Evolutionary conservation across 2,888 invertebrate genomes (phyloP).

Genomic region (Hedya salicella): DNA sequence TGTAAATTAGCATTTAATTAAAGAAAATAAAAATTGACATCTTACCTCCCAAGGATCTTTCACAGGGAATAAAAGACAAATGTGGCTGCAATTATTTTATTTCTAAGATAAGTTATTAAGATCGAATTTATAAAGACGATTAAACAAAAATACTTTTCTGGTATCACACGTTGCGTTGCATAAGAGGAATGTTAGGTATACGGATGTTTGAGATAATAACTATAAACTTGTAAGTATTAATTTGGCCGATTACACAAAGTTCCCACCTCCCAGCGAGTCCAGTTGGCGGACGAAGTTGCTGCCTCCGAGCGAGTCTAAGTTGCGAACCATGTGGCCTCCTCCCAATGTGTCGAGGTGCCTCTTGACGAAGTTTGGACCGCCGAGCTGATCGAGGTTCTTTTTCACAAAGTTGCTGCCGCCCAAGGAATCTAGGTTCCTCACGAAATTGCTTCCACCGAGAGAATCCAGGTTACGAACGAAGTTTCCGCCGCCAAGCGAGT

Average conservation of each 20-base stretch:
- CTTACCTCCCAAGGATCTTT: constrained; percentile 34
- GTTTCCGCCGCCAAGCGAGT: constrained; percentile 71
- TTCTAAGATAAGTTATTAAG: constrained; percentile 37
- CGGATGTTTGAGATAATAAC: constrained; percentile 14
- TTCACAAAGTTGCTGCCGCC: constrained; percentile 76
- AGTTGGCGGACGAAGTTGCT: constrained; percentile 77
- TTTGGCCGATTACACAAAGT: constrained; percentile 62
- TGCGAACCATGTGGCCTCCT: constrained; percentile 75
- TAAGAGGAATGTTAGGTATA: constrained; percentile 37
- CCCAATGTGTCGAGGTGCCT: constrained; percentile 75
- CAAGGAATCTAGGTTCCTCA: constrained; percentile 70
- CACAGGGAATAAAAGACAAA: constrained; percentile 35
- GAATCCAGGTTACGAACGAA: constrained; percentile 73
- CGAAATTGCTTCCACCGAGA: constrained; percentile 76
- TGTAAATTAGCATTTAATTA: background rate
- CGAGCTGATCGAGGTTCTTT: constrained; percentile 74
- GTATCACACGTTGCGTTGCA: constrained; percentile 65
- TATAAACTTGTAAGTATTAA: constrained; percentile 13
- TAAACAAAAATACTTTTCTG: constrained; percentile 49
- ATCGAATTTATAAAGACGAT: constrained; percentile 39
- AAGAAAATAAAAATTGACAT: constrained; percentile 2
- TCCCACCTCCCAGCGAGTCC: constrained; percentile 72
- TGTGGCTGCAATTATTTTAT: constrained; percentile 37
- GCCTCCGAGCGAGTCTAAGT: constrained; percentile 80
- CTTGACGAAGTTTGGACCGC: constrained; percentile 75